These are phyloP conservation scores for Fregata magnificens DNA, from an alignment of 2,113 vertebrate genomes.

Conservation along the genomic window DNA sequence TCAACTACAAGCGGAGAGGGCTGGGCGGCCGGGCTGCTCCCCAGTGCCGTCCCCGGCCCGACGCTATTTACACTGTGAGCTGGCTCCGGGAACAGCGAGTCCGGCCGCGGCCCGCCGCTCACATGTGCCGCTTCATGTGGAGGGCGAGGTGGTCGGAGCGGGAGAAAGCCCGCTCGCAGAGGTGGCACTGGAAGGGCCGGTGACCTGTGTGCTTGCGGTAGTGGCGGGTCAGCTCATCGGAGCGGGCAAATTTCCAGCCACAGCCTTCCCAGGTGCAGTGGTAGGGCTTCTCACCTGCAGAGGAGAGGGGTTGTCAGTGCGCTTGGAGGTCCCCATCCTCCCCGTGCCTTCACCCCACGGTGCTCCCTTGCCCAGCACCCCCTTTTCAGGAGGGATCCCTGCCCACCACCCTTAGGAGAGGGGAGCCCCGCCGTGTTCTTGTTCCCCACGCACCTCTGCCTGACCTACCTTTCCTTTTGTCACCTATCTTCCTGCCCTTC, in stretches of 20 bases:
- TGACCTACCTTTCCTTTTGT: neutral
- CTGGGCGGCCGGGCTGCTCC: neutral
- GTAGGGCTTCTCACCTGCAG: conserved; percentile 87
- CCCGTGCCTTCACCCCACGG: neutral
- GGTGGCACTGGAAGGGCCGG: conserved; percentile 89
- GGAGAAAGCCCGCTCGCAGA: conserved; percentile 90
- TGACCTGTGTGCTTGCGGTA: conserved; percentile 92
- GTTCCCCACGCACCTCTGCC: fast-evolving
- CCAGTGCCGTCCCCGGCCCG: neutral
- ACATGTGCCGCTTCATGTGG: conserved; percentile 95
- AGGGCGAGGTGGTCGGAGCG: conserved; percentile 90
- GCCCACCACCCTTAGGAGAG: neutral
- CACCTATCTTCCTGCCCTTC: neutral
- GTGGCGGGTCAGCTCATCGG: conserved; percentile 88
- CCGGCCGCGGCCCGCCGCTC: neutral
- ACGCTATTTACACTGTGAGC: conserved; percentile 40
- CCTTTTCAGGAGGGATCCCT: neutral
- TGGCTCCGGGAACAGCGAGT: neutral
- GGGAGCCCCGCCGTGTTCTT: neutral
- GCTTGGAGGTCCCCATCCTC: neutral
- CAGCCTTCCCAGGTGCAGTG: conserved; percentile 92
- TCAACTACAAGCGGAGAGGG: conserved; percentile 47
- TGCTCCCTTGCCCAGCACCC: neutral
- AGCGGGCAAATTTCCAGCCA: conserved; percentile 90
- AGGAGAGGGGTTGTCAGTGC: neutral